Base-by-base conservation (phyloP, 2,797 vertebrate genomes). In the Octomys mimax region DNA sequence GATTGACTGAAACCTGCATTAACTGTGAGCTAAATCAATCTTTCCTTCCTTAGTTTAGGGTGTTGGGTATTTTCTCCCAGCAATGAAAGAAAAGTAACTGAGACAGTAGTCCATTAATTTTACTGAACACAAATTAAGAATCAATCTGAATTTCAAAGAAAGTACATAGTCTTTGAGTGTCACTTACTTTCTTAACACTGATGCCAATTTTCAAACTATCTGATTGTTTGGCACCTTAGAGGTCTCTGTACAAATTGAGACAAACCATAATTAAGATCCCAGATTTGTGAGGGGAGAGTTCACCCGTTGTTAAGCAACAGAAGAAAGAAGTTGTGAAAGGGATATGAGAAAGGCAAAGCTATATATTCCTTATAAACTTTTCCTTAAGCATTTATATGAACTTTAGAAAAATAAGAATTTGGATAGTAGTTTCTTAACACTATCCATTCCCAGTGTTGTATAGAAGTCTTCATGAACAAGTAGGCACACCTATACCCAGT, bases 101-200 rank as follows among this genome's bases (percentile, higher is more conserved):
- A 57, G 16, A 57, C 14, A 57, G 54, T 57, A 19, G 54, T 82
- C 61, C 33, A 42, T 77, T 64, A 95, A 93, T 86, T 87, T 89
- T 92, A 68, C 61, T 54, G 10, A 83, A 96, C 89, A 52, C 42
- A 91, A 95, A 94, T 18, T 36, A 82, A 86, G 71, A 89, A 93
- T 80, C 64, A 89, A 92, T 22, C 2, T 73, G 54, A 88, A 31
- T 96, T 91, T 75, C 42, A 16, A 24, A 77, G 81, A 93, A 94
- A 88, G 33, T 75, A 82, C 42, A 26, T 57, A 16, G 52, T 64
- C 12, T 89, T 83, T 94, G 61, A 71, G 54, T 86, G 52, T 85
- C 70, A 94, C 57, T 91, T 57, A 90, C 12, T 79, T 91, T 91
- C 46, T 89, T 75, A 42, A 86, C 21, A 78, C 26, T 28, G 16